Evolutionary conservation across 2,797 vertebrate species (phyloP).

Genomic region (Sebastes kiyomatsui): DNA sequence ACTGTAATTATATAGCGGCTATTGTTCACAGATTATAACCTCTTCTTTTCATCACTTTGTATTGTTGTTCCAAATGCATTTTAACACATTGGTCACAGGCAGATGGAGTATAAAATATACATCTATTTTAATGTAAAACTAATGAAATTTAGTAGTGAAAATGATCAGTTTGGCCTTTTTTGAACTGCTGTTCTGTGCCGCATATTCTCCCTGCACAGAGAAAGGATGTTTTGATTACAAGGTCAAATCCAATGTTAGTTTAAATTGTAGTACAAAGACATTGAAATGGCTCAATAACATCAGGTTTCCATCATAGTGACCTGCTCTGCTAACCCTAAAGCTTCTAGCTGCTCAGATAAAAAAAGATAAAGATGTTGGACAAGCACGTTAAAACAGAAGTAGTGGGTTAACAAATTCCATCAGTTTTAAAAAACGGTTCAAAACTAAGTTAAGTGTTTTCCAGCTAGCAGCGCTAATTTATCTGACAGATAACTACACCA

Average conservation of each 20-base stretch:
- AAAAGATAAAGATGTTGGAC: background rate
- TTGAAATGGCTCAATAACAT: conserved; percentile 83
- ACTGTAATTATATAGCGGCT: background rate
- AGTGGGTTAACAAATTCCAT: background rate
- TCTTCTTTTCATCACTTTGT: conserved; percentile 5
- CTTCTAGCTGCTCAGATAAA: conserved; percentile 10
- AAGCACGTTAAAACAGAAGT: background rate
- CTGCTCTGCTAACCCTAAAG: conserved; percentile 33
- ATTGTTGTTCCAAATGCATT: background rate
- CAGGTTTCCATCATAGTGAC: conserved; percentile 81
- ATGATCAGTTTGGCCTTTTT: conserved; percentile 66
- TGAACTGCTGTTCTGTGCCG: conserved; percentile 81
- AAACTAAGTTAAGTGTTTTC: background rate
- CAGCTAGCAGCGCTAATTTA: background rate
- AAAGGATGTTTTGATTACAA: conserved; percentile 90
- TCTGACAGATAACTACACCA: background rate
- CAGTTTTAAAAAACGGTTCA: background rate
- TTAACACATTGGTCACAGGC: background rate
- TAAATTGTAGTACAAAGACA: conserved; percentile 87
- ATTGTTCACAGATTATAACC: background rate
- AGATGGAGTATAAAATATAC: background rate
- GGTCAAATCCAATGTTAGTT: conserved; percentile 80
- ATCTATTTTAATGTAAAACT: background rate
- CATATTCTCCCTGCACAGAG: conserved; percentile 84
- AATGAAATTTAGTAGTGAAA: background rate